A percentile compares a stretch with the other conserved stretches of the same genome.
These are phyloP conservation scores for Limnephilus rhombicus DNA, from an alignment of 2,888 invertebrate genomes.

Conservation along the genomic window DNA sequence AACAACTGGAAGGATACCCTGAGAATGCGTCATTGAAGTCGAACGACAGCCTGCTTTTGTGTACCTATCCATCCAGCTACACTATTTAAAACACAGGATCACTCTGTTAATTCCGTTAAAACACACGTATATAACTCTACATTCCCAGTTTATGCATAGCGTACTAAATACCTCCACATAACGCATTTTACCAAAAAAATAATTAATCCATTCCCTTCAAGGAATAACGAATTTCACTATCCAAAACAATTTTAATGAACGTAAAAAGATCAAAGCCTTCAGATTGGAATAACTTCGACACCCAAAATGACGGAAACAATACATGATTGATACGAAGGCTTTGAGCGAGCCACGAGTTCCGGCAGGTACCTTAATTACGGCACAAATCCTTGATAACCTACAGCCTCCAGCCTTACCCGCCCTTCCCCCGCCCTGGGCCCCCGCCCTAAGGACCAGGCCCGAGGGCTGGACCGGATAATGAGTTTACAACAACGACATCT, in stretches of 20 bases:
- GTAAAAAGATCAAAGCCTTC: background rate
- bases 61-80: too few species aligned
- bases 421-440: background rate
- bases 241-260: background rate
- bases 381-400: slow-evolving; percentile 11
- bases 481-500: slow-evolving; percentile 47
- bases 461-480: slow-evolving; percentile 32
- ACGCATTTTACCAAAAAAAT: background rate
- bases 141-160: too few species aligned
- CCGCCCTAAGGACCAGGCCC: background rate
- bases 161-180: background rate
- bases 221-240: background rate
- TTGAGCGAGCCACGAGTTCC: background rate
- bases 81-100: background rate
- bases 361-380: slow-evolving; percentile 29
- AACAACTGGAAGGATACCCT: background rate
- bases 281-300: slow-evolving; percentile 4
- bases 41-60: too few species aligned
- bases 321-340: slow-evolving; percentile 17
- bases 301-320: slow-evolving; percentile 4
- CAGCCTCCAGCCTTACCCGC: background rate
- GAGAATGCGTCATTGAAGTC: background rate
- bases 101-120: background rate
- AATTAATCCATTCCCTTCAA: too few species aligned
- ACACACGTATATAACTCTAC: too few species aligned